Percentiles rank a stretch among this genome's conserved stretches.
Conservation (phyloP, 2,888 invertebrate genomes). For the Orchestes rusci region DNA sequence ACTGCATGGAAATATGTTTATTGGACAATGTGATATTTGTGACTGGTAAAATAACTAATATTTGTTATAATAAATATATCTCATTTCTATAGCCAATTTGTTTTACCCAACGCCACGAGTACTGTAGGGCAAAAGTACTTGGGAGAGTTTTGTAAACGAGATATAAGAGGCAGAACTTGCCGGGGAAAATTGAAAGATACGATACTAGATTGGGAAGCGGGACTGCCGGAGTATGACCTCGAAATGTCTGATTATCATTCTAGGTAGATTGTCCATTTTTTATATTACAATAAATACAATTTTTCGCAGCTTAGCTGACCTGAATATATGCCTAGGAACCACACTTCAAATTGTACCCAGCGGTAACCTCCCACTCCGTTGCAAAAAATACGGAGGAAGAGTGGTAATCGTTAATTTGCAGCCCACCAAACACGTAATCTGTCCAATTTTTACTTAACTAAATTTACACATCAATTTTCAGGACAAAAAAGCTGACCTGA, state of each 20-base stretch:
- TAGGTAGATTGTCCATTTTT: conserved; percentile 50
- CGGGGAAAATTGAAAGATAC: conserved; percentile 85
- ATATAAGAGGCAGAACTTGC: conserved; percentile 61
- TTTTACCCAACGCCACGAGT: conserved; percentile 65
- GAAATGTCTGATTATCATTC: conserved; percentile 80
- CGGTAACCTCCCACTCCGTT: conserved; percentile 83
- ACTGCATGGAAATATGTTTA: conserved; percentile 97
- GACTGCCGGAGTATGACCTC: conserved; percentile 80
- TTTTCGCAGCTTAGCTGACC: conserved; percentile 73
- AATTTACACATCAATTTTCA: no score
- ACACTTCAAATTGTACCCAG: conserved; percentile 96
- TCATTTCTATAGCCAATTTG: conserved; percentile 34
- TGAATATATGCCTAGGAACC: conserved; percentile 93
- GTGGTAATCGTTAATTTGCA: conserved; percentile 94
- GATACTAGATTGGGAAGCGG: conserved; percentile 96
- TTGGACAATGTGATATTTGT: conserved; percentile 88
- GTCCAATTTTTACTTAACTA: not conserved
- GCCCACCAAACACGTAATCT: conserved; percentile 94
- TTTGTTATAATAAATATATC: not conserved
- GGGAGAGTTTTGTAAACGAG: conserved; percentile 58
- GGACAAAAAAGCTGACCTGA: conserved; percentile 86
- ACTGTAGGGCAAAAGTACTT: conserved; percentile 76
- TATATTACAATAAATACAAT: no score
- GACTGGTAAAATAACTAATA: conserved; percentile 44
- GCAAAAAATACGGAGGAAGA: conserved; percentile 78